Base-by-base conservation (phyloP, 2,797 vertebrate genomes). In the Knipowitschia caucasica region DNA sequence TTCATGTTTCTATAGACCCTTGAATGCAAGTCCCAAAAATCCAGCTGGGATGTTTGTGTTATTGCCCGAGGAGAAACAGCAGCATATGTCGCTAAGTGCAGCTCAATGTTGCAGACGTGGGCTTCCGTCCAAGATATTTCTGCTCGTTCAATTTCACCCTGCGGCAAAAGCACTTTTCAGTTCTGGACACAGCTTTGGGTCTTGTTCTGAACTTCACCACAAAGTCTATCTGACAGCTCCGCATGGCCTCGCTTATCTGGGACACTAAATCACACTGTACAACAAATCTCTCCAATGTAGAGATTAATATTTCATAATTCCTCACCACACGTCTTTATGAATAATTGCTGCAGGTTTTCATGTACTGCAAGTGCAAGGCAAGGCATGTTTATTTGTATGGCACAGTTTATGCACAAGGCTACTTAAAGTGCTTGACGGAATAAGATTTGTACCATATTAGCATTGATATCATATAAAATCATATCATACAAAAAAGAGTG, bases 301-400 rank as follows among this genome's bases (percentile, higher is more conserved):
- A 45, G 51, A 73, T 77, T 56, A 73, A 75, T 74, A 77, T 74
- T 81, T 71, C 30, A 77, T 50, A 3, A 43, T 30, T 46, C 39
- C 34, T 38, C 50, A 62, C 58, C 56, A 49, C 56, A 26, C 60
- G 58, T 27, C 47, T 47, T 43, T 31, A 44, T 77, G 73, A 81
- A 81, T 81, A 77, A 82, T 73, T 67, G 62, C 67, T 59, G 35
- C 31, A 66, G 59, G 76, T 74, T 64, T 75, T 76, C 59, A 77
- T 80, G 66, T 68, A 52, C 65, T 53, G n/a, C n/a, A n/a, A n/a
- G n/a, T n/a, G n/a, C n/a, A n/a, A n/a, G n/a, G n/a, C n/a, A n/a
- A n/a, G n/a, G n/a, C n/a, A n/a, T n/a, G n/a, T n/a, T n/a, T n/a
- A n/a, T n/a, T n/a, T n/a, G n/a, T n/a, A n/a, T n/a, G n/a, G n/a